These are phyloP conservation scores for Champsocephalus gunnari DNA, from an alignment of 2,797 vertebrate genomes.

Conservation along the genomic window DNA sequence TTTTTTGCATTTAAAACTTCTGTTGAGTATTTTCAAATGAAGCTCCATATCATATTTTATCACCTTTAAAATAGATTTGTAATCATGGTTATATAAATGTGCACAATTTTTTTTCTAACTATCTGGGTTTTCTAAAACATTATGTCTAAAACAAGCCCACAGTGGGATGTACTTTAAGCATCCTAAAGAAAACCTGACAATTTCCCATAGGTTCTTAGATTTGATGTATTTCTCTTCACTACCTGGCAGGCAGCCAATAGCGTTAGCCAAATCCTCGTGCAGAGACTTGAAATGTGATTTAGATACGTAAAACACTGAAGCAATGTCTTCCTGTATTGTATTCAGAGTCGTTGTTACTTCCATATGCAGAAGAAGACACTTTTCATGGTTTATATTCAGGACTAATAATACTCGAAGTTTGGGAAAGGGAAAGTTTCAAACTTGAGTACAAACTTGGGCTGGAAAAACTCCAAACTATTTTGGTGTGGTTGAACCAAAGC, in stretches of 20 bases:
- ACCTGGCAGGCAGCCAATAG: slow-evolving; percentile 12
- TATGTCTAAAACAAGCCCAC: not conserved
- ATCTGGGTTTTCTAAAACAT: not conserved
- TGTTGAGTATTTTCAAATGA: too few species aligned
- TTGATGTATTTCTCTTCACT: not conserved
- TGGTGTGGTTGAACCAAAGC: slow-evolving; percentile 27
- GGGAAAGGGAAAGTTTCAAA: slow-evolving; percentile 9
- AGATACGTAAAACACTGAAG: slow-evolving; percentile 7
- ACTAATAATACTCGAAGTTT: not conserved
- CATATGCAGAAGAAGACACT: not conserved
- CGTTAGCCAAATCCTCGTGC: slow-evolving; percentile 18
- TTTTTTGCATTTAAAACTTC: too few species aligned
- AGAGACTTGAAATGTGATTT: slow-evolving; percentile 27
- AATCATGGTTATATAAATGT: not conserved
- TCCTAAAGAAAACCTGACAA: not conserved
- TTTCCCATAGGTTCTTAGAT: slow-evolving; percentile 4
- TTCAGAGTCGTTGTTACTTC: not conserved
- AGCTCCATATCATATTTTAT: too few species aligned
- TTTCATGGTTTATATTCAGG: not conserved
- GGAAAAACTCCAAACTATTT: slow-evolving; percentile 24
- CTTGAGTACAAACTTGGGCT: slow-evolving; percentile 12
- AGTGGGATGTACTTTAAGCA: not conserved
- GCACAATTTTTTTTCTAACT: not conserved
- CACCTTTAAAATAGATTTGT: too few species aligned
- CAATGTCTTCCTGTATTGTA: not conserved